Base-by-base conservation (phyloP, 2,797 vertebrate genomes). In the Scarus forsteni region DNA sequence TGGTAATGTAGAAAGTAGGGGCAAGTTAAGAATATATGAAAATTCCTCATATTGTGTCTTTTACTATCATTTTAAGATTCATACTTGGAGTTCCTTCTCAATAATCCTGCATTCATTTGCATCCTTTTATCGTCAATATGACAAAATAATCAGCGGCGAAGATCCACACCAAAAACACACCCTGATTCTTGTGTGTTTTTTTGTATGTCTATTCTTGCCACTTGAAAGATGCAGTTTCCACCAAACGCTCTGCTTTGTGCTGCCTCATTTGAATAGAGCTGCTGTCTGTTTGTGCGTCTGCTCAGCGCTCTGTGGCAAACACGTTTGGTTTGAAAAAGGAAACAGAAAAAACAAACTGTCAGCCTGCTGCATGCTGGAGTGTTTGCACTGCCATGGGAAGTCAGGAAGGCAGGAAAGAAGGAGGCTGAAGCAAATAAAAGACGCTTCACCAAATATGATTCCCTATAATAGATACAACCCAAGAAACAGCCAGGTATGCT, bases 201-300 rank as follows among this genome's bases (percentile, higher is more conserved):
- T 12, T 50, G 49, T 3, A 1, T 66, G 8, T 59, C 39, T 72
- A 52, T 73, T 83, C 58, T 55, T 60, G 55, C 53, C 60, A 18
- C n/a, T 14, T 58, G 38, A 34, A 12, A 27, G 45, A 54, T 36
- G 18, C 46, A 16, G 44, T 48, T 48, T 60, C 68, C 54, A 60
- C 54, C 66, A 61, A 62, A 34, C 45, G 51, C 44, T 76, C 60
- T 57, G 40, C 66, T 58, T 52, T 60, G 52, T 64, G 52, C 73
- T 16, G n/a, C 35, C 57, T 75, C 36, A 55, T 45, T 60, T 77
- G 39, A 61, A 58, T 66, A 10, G 70, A 80, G 60, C 44, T n/a
- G 15, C 56, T n/a, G 16, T 35, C n/a, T 19, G 19, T 42, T 43
- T 66, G 40, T 60, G 58, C 54, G 46, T 75, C 46, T 68, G 38